Percentiles rank a stretch among this genome's conserved stretches.
Evolutionary conservation across 2,113 vertebrate species (phyloP).

Genomic region (Galemys pyrenaicus): DNA sequence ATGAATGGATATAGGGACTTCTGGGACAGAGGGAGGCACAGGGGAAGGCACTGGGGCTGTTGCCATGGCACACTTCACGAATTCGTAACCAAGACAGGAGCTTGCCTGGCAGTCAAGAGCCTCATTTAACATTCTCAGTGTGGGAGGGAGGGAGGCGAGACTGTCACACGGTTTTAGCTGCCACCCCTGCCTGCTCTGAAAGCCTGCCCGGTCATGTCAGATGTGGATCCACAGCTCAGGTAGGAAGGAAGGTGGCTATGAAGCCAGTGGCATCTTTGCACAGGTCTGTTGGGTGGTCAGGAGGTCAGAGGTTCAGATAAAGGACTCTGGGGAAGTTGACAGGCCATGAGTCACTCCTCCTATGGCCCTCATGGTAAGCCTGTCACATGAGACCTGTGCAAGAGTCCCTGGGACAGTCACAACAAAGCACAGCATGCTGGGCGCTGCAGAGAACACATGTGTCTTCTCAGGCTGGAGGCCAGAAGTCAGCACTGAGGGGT

Average conservation of each 20-base stretch:
- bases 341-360: neutral
- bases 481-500: too few species aligned
- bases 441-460: neutral
- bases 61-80: neutral
- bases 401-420: neutral
- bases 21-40: neutral
- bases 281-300: neutral
- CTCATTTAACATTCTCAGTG: neutral
- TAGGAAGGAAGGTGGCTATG: neutral
- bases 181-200: conserved; percentile 51
- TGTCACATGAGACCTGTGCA: neutral
- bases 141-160: conserved; percentile 65
- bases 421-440: neutral
- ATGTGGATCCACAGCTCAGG: neutral
- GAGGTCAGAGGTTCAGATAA: neutral
- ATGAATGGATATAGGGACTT: neutral
- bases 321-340: neutral
- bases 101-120: neutral
- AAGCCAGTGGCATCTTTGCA: neutral
- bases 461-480: neutral
- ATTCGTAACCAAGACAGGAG: conserved; percentile 51
- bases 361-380: neutral
- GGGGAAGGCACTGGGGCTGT: neutral
- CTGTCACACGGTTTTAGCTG: conserved; percentile 64
- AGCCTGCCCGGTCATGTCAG: conserved; percentile 27